Base-by-base conservation (phyloP, 2,113 vertebrate species). In the Psittacus erithacus region DNA sequence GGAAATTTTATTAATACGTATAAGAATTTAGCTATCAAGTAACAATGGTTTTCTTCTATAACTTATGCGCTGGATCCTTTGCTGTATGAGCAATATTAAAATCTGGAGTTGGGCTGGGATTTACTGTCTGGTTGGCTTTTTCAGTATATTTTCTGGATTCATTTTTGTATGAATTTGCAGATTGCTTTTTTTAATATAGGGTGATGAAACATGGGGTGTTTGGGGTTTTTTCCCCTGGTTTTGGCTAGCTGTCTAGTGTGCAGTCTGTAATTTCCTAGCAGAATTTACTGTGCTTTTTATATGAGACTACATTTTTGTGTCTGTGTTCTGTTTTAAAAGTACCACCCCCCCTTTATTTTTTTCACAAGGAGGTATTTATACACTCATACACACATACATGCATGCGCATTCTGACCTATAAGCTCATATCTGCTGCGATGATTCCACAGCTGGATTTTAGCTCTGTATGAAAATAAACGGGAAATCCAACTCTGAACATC, bases 341-440 rank as follows among this genome's bases (percentile, higher is more conserved):
- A 35, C 55, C 2, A 4, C 7, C 6, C 22, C 22, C 13, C 6
- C 3, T 7, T 68, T 31, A 12, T 24, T 23, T 35, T 63, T 77
- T 59, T 52, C 9, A 41, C 10, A 24, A 57, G 7, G 17, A 71
- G 10, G 1, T 65, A 8, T 65, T 60, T 49, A 55, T 33, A 85
- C 20, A 28, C 14, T 57, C 4, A 15, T 24, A 14, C 28, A 80
- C 5, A 46, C 19, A 52, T 17, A 63, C 3, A 8, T 13, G 18
- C 6, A 24, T 0, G 0, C 5, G 4, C 5, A 12, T 75, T 87
- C 69, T 79, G 39, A 87, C 18, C 35, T 46, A 22, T 27, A 53
- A 65, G 2, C 15, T 85, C 7, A 0, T 50, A 67, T 46, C 43
- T 70, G 50, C 73, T 87, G 6, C 0, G 0, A 38, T 62, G 17